These are phyloP conservation scores for Pelmatolapia mariae DNA, from an alignment of 2,113 vertebrate genomes.

Conservation along the genomic window DNA sequence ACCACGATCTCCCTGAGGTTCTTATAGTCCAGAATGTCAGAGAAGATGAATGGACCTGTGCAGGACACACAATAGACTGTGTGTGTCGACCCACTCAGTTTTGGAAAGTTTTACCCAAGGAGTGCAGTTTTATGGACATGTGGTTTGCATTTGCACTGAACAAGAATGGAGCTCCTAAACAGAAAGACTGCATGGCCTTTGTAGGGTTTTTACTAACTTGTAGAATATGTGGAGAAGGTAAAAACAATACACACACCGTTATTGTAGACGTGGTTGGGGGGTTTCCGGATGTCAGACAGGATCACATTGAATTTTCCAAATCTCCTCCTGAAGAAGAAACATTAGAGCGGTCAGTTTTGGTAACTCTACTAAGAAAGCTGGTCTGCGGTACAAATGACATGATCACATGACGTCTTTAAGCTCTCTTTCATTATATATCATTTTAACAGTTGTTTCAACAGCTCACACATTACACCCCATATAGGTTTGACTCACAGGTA, in stretches of 20 bases:
- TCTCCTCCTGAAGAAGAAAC: constrained; percentile 70
- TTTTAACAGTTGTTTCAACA: neutral
- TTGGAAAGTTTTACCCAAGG: neutral
- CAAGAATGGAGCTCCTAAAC: neutral
- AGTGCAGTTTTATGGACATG: neutral
- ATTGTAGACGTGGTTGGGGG: constrained; percentile 76
- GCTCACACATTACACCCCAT: neutral
- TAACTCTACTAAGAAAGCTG: neutral
- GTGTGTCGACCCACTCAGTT: neutral
- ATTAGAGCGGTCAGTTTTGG: neutral
- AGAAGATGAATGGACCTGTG: constrained; percentile 86
- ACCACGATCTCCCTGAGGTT: constrained; percentile 86
- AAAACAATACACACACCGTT: constrained; percentile 67
- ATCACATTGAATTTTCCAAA: constrained; percentile 91
- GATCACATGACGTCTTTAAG: neutral
- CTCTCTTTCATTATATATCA: neutral
- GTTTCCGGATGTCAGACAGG: constrained; percentile 89
- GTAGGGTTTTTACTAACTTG: neutral
- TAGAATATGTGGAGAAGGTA: neutral
- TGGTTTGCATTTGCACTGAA: neutral
- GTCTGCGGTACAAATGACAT: neutral
- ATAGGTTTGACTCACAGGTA: neutral
- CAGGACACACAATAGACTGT: neutral
- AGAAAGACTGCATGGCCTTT: neutral
- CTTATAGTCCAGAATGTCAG: constrained; percentile 86